Conservation (phyloP, 2,888 invertebrate genomes). For the Heliothis peltigera region DNA sequence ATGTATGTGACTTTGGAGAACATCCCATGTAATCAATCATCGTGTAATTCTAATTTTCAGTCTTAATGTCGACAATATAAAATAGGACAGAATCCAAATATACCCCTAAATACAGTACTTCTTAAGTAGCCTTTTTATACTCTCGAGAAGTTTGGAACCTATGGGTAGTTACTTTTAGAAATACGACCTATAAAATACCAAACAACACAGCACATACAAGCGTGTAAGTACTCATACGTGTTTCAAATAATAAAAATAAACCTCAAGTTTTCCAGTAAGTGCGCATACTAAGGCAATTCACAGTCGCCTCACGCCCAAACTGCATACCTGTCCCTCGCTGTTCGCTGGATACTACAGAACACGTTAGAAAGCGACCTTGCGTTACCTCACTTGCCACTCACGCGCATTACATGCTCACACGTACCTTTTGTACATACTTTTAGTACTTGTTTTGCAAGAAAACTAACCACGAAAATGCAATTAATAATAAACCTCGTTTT, state of each 20-base stretch:
- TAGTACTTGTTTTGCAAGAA: conserved; percentile 27
- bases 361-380: conserved; percentile 77
- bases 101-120: no score
- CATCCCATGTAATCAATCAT: no score
- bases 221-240: conserved; percentile 15
- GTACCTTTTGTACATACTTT: conserved; percentile 20
- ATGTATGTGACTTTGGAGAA: no score
- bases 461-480: conserved; percentile 5
- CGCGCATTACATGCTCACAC: conserved; percentile 44
- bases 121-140: no score
- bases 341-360: conserved; percentile 54
- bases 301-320: conserved; percentile 52
- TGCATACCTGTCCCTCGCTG: conserved; percentile 48
- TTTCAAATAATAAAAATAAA: conserved; percentile 30
- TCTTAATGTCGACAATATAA: no score
- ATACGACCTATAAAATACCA: conserved; percentile 8
- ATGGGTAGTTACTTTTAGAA: not conserved
- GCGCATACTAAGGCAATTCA: conserved; percentile 53
- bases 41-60: no score
- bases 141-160: no score
- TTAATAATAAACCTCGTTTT: no score
- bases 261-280: conserved; percentile 25
- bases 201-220: conserved; percentile 9
- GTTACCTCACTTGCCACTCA: conserved; percentile 65
- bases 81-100: no score